phyloP scores from a whole-genome alignment of 2,888 invertebrate species.

The Euspilapteryx auroguttella region DNA sequence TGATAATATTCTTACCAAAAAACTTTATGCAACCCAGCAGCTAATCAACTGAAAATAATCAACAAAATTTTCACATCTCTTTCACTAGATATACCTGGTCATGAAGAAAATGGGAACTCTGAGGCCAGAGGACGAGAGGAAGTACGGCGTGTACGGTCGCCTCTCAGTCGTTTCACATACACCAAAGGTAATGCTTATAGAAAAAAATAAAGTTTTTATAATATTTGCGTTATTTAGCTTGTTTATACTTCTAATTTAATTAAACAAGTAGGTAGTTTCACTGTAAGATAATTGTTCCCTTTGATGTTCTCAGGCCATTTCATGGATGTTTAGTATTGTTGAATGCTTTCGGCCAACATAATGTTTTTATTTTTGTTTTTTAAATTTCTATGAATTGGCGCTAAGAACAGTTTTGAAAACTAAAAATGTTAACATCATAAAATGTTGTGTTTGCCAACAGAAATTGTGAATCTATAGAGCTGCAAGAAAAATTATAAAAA shows the following conservation, averaged over 20 bases:
- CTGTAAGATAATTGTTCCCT: background rate
- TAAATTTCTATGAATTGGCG: constrained; percentile 24
- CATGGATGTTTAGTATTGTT: too few species aligned
- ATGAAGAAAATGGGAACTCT: constrained; percentile 70
- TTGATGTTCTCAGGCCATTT: constrained; percentile 27
- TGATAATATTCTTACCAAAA: too few species aligned
- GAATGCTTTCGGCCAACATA: constrained; percentile 32
- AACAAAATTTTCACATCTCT: too few species aligned
- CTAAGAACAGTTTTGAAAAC: constrained; percentile 18
- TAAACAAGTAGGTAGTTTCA: background rate
- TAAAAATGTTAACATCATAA: constrained; percentile 13
- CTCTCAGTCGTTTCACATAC: constrained; percentile 34
- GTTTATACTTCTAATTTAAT: background rate
- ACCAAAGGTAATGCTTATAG: constrained; percentile 9
- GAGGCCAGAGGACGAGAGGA: constrained; percentile 65
- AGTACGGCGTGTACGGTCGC: constrained; percentile 64
- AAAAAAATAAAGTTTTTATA: too few species aligned
- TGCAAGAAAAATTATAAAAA: constrained; percentile 23
- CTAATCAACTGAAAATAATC: too few species aligned
- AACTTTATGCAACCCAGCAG: too few species aligned
- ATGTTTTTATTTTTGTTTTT: too few species aligned
- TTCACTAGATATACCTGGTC: constrained; percentile 57
- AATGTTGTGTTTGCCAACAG: constrained; percentile 41
- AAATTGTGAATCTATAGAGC: constrained; percentile 31
- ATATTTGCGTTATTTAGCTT: too few species aligned